Percentiles rank a stretch among this genome's conserved stretches.
Evolutionary conservation across 2,888 invertebrate genomes (phyloP).

Genomic region (Diarsia rubi): DNA sequence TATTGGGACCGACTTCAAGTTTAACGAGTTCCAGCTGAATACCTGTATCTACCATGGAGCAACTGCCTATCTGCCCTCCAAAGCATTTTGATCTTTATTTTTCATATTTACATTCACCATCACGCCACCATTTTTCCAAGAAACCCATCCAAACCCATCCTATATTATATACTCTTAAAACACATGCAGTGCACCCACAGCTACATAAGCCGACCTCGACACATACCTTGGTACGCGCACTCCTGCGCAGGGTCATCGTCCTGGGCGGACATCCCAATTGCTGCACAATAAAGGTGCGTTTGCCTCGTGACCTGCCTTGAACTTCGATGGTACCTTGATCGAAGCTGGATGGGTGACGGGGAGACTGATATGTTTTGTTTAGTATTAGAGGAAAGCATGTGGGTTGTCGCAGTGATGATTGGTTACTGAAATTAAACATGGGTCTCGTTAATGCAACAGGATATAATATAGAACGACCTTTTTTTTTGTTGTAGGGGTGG

Average conservation of each 20-base stretch:
- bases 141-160: neutral
- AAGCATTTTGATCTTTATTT: neutral
- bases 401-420: neutral
- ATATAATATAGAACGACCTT: too few species aligned
- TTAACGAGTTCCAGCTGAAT: neutral
- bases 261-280: conserved; percentile 84
- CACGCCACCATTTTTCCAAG: neutral
- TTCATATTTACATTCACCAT: neutral
- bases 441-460: neutral
- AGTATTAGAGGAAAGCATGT: neutral
- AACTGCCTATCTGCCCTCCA: too few species aligned
- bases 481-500: too few species aligned
- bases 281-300: conserved; percentile 85
- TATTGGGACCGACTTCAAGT: neutral
- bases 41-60: neutral
- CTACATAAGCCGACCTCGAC: conserved; percentile 47
- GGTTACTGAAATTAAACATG: neutral
- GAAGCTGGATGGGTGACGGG: conserved; percentile 9
- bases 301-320: conserved; percentile 86
- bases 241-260: conserved; percentile 75
- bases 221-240: conserved; percentile 69
- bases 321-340: conserved; percentile 73
- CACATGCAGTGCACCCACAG: neutral
- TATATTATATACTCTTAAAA: neutral
- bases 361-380: neutral